These are phyloP conservation scores for Anguilla obscura DNA, from an alignment of 2,797 vertebrate species.

Conservation along the genomic window DNA sequence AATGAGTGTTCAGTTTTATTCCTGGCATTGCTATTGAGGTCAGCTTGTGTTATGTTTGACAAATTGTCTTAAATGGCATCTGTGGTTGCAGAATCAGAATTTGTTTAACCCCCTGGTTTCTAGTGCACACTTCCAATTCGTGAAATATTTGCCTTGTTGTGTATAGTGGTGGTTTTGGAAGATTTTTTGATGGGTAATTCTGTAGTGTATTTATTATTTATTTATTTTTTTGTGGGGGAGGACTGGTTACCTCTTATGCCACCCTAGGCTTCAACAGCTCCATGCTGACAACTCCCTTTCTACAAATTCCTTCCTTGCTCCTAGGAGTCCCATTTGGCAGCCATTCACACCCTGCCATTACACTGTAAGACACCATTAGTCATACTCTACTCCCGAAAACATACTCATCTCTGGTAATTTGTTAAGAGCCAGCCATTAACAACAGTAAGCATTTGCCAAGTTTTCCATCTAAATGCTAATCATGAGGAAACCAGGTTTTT, in stretches of 20 bases:
- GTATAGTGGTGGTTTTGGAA: background rate
- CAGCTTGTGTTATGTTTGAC: background rate
- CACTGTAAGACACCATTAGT: slow-evolving; percentile 4
- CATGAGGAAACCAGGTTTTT: slow-evolving; percentile 1
- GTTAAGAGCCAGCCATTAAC: slow-evolving; percentile 13
- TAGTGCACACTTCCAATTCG: background rate
- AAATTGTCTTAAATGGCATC: background rate
- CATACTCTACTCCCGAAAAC: slow-evolving; percentile 2
- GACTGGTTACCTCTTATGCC: background rate
- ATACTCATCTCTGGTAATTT: slow-evolving; percentile 14
- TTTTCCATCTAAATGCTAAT: slow-evolving; percentile 21
- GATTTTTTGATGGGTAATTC: background rate
- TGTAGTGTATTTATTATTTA: background rate
- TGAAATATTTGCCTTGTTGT: background rate
- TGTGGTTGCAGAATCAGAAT: background rate
- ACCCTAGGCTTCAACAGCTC: background rate
- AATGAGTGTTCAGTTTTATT: background rate
- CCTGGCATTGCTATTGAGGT: background rate
- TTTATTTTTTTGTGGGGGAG: background rate
- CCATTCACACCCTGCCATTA: background rate
- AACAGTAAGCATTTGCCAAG: background rate
- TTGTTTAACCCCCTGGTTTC: background rate
- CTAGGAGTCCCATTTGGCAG: slow-evolving; percentile 1
- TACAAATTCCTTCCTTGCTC: background rate
- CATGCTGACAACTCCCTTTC: background rate